A percentile compares a stretch with the other conserved stretches of the same genome.
phyloP scores from a whole-genome alignment of 2,113 vertebrate genomes.

The Smithornis capensis region DNA sequence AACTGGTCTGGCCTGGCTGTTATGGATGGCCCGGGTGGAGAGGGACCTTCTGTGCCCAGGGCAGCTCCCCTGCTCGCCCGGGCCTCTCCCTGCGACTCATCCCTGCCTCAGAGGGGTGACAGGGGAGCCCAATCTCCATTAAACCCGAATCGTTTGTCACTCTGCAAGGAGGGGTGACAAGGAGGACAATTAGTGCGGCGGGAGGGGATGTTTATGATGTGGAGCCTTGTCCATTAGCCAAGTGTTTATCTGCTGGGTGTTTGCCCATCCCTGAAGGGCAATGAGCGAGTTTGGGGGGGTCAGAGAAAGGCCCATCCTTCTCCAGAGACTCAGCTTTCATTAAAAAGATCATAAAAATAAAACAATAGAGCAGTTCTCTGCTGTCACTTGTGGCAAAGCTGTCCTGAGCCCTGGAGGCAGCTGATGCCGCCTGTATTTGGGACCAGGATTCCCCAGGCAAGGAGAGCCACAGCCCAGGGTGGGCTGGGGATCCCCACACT shows the following conservation, averaged over 20 bases:
- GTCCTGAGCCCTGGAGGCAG: not conserved
- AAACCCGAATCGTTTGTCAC: not conserved
- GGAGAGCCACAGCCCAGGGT: not conserved
- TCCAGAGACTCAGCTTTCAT: not conserved
- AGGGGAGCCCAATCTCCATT: not conserved
- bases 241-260: not conserved
- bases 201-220: not conserved
- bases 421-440: not conserved
- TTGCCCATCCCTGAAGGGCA: constrained; percentile 12
- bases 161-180: not conserved
- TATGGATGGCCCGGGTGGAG: not conserved
- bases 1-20: not conserved
- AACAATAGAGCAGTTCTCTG: not conserved
- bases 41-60: accelerated
- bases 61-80: not conserved
- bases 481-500: accelerated
- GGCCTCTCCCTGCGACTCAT: not conserved
- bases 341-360: not conserved
- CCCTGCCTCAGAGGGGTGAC: not conserved
- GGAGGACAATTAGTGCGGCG: not conserved
- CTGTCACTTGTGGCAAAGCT: not conserved
- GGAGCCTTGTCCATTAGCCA: not conserved
- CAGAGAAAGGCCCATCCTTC: not conserved
- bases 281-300: not conserved
- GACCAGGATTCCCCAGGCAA: accelerated